Evolutionary conservation across 2,113 vertebrate genomes (phyloP), one percentile per base, ranked within the genome.

Genomic region (Ranitomeya variabilis): DNA sequence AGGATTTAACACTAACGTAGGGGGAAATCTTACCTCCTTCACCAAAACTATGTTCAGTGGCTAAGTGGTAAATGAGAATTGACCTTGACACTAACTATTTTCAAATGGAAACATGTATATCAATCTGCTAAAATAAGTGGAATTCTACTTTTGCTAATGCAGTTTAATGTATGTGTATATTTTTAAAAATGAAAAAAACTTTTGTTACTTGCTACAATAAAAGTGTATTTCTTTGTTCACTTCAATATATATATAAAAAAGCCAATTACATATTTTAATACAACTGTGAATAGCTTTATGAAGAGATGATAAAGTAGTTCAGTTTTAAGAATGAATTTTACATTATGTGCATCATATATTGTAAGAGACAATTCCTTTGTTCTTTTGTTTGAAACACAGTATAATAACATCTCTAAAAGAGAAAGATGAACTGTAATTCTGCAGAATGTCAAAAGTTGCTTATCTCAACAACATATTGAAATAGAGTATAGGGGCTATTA

Each of bases 381-480:
- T 83, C 81, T 83, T 51, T 66, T 67, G 45, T 54, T 84, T 69
- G 26, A 84, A 69, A 71, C 51, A 26, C 21, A 52, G 45, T 55
- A 71, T 54, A 71, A 55, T 71, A 71, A 71, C 82, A 18, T 84
- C 64, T 84, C 14, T 55, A 51, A 51, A 23, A 84, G 18, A 52
- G 19, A 19, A 54, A 55, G 51, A 67, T 84, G 64, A 66, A 52
- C 64, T 84, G n/a, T 71, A 69, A 84, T 84, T 84, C 21, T 9
- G 23, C 45, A 21, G 52, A 84, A 66, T 84, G 82, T 84, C 82
- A 84, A 84, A 84, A 84, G 64, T 84, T 84, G 82, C 82, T 84
- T 84, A 84, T 84, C 82, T 84, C 66, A 37, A 84, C 82, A 84
- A 84, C 66, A 71, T 84, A 84, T 69, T 84, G 64, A 84, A 55